A percentile compares a stretch with the other conserved stretches of the same genome.
These are phyloP conservation scores for Tangara arthus DNA, from an alignment of 2,797 vertebrate genomes.

Conservation along the genomic window DNA sequence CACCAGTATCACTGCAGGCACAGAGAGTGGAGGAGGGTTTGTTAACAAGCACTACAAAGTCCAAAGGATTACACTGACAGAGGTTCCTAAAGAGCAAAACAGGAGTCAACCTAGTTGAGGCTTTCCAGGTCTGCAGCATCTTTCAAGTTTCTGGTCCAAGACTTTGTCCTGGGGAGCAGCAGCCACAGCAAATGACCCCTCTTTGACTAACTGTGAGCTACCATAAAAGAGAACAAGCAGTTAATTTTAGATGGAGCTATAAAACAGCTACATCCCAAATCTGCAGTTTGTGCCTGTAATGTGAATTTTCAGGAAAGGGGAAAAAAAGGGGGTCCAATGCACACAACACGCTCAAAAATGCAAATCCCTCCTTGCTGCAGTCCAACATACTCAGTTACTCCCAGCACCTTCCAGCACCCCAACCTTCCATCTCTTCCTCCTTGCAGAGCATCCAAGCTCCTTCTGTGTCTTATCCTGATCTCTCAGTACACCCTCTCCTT, in stretches of 20 bases:
- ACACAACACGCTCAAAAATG: fast-evolving
- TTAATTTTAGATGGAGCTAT: background rate
- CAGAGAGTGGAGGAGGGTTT: background rate
- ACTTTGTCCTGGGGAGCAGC: background rate
- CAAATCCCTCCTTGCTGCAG: background rate
- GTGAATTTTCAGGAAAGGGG: background rate
- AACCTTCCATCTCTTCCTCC: background rate
- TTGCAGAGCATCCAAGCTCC: background rate
- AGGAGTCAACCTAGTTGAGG: background rate
- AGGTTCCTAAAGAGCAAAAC: background rate
- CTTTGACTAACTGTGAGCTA: background rate
- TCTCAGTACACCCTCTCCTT: background rate
- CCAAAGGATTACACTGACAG: background rate
- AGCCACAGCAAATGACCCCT: background rate
- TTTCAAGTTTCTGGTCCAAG: background rate
- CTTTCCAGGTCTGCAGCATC: background rate
- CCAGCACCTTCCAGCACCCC: fast-evolving
- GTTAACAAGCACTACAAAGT: background rate
- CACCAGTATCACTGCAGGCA: background rate
- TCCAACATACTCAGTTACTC: background rate
- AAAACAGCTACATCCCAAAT: background rate
- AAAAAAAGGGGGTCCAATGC: fast-evolving
- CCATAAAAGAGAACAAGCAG: background rate
- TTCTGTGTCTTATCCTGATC: background rate
- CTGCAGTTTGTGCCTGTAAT: background rate